Conservation (phyloP, 2,113 vertebrate genomes). For the Neomonachus schauinslandi region DNA sequence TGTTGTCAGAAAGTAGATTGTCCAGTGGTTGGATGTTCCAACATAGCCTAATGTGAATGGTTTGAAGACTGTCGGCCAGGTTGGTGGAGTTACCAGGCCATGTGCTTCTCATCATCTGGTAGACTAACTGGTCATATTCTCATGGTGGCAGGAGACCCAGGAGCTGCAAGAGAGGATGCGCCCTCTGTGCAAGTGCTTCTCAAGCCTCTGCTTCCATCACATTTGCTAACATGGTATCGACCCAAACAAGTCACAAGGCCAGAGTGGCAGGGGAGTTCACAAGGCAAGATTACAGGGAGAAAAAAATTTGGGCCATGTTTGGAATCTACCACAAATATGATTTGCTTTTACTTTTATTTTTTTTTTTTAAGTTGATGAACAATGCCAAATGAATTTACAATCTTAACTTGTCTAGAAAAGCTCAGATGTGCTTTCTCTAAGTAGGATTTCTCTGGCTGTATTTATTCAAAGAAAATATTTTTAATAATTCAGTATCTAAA, state of each 20-base stretch:
- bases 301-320: not conserved
- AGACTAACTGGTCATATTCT: not conserved
- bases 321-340: not conserved
- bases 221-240: not conserved
- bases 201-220: not conserved
- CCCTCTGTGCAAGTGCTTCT: not conserved
- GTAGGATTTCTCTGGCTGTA: not conserved
- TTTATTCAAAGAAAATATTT: not conserved
- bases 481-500: not conserved
- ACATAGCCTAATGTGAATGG: rapidly evolving
- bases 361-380: not conserved
- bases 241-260: not conserved
- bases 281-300: not conserved
- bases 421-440: not conserved
- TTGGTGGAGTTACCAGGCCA: rapidly evolving
- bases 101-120: not conserved
- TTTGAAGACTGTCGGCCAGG: not conserved
- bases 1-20: not conserved
- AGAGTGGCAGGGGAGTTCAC: not conserved
- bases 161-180: not conserved
- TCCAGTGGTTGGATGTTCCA: not conserved
- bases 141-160: not conserved
- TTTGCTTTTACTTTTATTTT: not conserved
- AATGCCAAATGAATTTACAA: not conserved
- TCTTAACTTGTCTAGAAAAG: not conserved